Base-by-base conservation (phyloP, 2,888 invertebrate genomes). In the Chymomyza caudatula region DNA sequence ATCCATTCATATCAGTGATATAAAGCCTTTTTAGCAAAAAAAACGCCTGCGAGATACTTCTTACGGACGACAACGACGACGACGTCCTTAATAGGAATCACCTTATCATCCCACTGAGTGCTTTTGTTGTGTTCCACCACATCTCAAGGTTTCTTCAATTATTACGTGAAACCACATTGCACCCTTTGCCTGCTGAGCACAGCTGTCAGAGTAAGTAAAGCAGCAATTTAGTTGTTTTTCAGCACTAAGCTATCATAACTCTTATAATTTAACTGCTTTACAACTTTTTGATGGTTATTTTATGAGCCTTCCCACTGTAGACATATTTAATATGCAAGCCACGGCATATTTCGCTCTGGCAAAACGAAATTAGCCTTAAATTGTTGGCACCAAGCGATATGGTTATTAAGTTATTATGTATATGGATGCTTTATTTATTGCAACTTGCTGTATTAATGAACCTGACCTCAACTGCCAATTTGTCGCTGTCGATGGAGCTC, bases 341-440 rank as follows among this genome's bases (percentile, higher is more conserved):
- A 58, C 52, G 65, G 70, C 76, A 78, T 85, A 81, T 81, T 86
- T 84, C 67, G 70, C 60, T 67, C 51, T 20, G 76, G 73, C 67
- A 65, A 66, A 77, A 80, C 78, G 67, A 86, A 86, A 85, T 84
- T 81, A 81, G 76, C 85, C 78, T 78, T 72, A 81, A 86, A 81
- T 81, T 78, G 86, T 78, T 71, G 60, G 68, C 70, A 51, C 61
- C 68, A 63, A 67, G 71, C 64, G 82, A 68, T 66, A 70, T 76
- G 76, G 69, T 71, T 80, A 83, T 80, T 85, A 80, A 80, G 69
- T 73, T 80, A 83, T 80, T 85, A 80, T 85, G 81, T 71, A 69
- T 69, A 78, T 65, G 59, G 65, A 78, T 78, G 65, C 66, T 69
- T 79, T 77, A 77, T 77, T 77, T 76, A 77, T 77, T 61, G 64